A percentile compares a stretch with the other conserved stretches of the same genome.
phyloP scores from a whole-genome alignment of 1,140 invertebrate species.

The Procambarus virginalis region DNA sequence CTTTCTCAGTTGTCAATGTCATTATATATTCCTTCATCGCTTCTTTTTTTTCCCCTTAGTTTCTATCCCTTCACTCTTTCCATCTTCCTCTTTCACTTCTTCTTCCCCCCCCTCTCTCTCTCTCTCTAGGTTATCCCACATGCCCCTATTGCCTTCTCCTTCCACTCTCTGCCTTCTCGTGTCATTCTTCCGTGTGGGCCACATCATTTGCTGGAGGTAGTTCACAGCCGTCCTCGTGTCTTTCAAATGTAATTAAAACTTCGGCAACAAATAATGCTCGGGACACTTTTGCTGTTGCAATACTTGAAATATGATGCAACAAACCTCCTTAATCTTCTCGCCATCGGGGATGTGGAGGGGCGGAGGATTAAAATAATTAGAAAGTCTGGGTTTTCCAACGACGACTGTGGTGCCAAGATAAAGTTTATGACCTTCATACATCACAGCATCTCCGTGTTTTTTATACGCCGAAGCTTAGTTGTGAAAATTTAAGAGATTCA shows the following conservation, averaged over 20 bases:
- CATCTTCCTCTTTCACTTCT: background rate
- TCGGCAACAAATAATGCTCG: slow-evolving; percentile 4
- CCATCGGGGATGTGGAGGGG: background rate
- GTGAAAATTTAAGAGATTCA: no score
- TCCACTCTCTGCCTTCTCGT: background rate
- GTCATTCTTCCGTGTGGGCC: background rate
- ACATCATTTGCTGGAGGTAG: background rate
- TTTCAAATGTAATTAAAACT: slow-evolving; percentile 15
- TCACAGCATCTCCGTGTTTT: no score
- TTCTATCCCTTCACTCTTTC: background rate
- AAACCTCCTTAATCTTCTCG: slow-evolving; percentile 3
- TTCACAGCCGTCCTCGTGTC: background rate
- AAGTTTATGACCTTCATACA: background rate
- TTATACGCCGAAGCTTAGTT: no score
- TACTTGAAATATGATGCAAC: slow-evolving; percentile 6
- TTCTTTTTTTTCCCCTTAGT: background rate
- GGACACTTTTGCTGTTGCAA: background rate
- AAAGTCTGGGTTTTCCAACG: background rate
- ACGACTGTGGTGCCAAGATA: background rate
- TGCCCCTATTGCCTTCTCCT: no score
- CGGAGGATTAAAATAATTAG: slow-evolving; percentile 5
- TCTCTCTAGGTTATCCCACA: no score
- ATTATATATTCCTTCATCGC: background rate
- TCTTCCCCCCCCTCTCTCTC: background rate
- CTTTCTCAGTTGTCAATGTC: no score